phyloP scores from a whole-genome alignment of 2,797 vertebrate species.

The Tachyglossus aculeatus region DNA sequence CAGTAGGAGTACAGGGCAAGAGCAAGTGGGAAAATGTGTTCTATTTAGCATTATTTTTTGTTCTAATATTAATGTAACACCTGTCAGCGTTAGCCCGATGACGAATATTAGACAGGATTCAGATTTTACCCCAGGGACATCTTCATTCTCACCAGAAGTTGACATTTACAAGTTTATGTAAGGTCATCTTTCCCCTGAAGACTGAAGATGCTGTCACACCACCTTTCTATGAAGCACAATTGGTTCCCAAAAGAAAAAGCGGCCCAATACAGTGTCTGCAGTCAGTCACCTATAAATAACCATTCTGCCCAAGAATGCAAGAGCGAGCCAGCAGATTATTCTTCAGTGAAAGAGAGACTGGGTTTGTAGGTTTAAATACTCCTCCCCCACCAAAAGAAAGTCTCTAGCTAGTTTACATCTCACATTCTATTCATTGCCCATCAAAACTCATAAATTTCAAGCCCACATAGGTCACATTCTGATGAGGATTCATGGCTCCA shows the following conservation, averaged over 20 bases:
- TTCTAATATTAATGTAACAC: neutral
- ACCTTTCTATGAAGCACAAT: slow-evolving; percentile 43
- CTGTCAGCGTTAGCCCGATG: neutral
- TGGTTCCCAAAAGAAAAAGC: neutral
- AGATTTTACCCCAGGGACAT: neutral
- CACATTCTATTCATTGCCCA: too few species aligned
- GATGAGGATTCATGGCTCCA: too few species aligned
- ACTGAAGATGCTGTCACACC: slow-evolving; percentile 10
- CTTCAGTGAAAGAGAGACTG: neutral
- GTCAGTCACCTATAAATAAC: slow-evolving; percentile 8
- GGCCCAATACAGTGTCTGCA: neutral
- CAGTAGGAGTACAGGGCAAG: neutral
- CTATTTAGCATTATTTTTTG: slow-evolving; percentile 10
- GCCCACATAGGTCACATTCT: too few species aligned
- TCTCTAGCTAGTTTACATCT: too few species aligned
- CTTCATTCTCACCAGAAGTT: slow-evolving; percentile 26
- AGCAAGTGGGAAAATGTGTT: neutral
- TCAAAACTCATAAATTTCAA: too few species aligned
- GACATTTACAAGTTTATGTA: slow-evolving; percentile 53
- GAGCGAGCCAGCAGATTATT: neutral
- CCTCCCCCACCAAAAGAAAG: neutral
- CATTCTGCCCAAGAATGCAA: neutral
- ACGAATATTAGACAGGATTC: slow-evolving; percentile 14
- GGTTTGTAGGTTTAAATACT: neutral
- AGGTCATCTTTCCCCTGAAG: slow-evolving; percentile 51